Conservation (phyloP, 2,888 invertebrate genomes). For the Chesias legatella region DNA sequence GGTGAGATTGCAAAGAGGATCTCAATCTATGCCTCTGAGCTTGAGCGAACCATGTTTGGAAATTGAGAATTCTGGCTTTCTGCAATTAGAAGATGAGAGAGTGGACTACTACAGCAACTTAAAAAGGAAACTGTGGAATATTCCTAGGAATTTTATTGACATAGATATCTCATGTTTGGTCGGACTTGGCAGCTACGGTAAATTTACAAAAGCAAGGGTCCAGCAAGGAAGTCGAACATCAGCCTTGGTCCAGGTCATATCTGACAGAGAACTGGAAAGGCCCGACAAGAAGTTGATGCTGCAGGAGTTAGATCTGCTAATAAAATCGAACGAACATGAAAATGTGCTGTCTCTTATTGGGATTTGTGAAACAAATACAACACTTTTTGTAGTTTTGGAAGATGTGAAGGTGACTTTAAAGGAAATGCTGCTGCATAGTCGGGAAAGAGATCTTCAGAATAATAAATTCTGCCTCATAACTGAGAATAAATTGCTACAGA, state of each 20-base stretch:
- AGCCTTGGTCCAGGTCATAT: conserved; percentile 83
- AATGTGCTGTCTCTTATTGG: conserved; percentile 88
- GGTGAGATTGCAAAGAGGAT: conserved; percentile 68
- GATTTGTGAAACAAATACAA: conserved; percentile 88
- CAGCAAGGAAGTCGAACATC: conserved; percentile 78
- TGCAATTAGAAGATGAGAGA: conserved; percentile 85
- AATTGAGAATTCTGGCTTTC: conserved; percentile 89
- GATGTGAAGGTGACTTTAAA: conserved; percentile 85
- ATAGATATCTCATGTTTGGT: conserved; percentile 85
- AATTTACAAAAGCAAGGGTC: conserved; percentile 86
- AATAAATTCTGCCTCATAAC: conserved; percentile 81
- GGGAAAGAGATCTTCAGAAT: conserved; percentile 73
- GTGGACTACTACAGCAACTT: conserved; percentile 87
- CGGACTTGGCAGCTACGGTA: conserved; percentile 89
- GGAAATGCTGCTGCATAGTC: conserved; percentile 83
- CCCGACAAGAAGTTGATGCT: conserved; percentile 80
- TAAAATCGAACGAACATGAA: conserved; percentile 84
- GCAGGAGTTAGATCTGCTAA: conserved; percentile 86
- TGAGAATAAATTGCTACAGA: conserved; percentile 82
- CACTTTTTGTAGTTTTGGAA: conserved; percentile 87
- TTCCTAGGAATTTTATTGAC: conserved; percentile 85
- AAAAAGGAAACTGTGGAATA: conserved; percentile 87
- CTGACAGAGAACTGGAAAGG: conserved; percentile 75
- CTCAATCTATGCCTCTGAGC: conserved; percentile 83
- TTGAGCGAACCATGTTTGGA: conserved; percentile 90